Evolutionary conservation across 2,888 invertebrate genomes (phyloP), one percentile per base, ranked within the genome.

Genomic region (Camponotus fellah): DNA sequence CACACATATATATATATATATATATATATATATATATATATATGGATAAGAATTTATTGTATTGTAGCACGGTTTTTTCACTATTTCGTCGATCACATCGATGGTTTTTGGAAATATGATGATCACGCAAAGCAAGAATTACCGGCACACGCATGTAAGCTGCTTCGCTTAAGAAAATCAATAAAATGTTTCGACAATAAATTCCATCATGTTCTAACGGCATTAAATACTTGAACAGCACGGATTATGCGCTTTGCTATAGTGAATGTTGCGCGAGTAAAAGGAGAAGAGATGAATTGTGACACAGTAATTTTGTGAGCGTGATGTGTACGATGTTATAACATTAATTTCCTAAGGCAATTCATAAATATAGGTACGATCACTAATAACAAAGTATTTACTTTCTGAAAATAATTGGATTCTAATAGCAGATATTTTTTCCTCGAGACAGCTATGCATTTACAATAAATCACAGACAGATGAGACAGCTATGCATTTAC

Each of bases 191-290:
- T 72, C 46, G 34, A 37, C 66, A 82, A 85, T 72, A 66, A 68
- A 87, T 86, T 84, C 79, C 68, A 66, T 82, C 80, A 21, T 37
- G 82, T 69, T 58, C 40, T 62, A 76, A 79, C 79, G 65, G 66
- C 21, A 56, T 68, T 87, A 82, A 88, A 86, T 86, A 81, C 83
- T 82, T 77, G 72, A 80, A 60, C 34, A 43, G n/a, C 58, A 34
- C 17, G 46, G 71, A 79, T 56, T 71, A 71, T 58, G 58, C 12
- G 46, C 32, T 43, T 21, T 17, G 46, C 60, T 49, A 46, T 60
- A 21, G 46, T 62, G 37, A 72, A 71, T n/a, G 79, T 68, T 60
- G 46, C 60, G 46, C 60, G 46, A 60, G 34, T 34, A 46, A 40
- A 40, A 72, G 58, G 12, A 62, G 79, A 71, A 26, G n/a, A 32